Evolutionary conservation across 2,113 vertebrate genomes (phyloP), one percentile per base, ranked within the genome.

Genomic region (Cyphomyrus discorhynchus): DNA sequence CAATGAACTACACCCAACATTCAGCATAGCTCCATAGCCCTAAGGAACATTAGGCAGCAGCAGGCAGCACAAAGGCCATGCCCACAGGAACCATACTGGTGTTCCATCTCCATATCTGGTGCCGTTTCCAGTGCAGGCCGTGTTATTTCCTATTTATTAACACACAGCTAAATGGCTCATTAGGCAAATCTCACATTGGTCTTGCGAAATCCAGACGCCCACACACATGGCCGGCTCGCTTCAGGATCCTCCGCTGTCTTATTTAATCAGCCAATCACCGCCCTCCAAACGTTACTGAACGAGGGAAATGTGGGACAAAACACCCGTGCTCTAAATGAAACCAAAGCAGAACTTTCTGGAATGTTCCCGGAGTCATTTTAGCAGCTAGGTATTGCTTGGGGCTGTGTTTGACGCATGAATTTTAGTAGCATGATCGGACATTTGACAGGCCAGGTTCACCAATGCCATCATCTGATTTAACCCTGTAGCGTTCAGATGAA

Each of bases 141-240:
- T 53, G 24, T 52, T 27, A 86, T 49, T 86, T 86, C 85, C 85
- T 86, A 49, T 86, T 86, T 52, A 50, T 50, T 50, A 53, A 86
- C 50, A 87, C 50, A 19, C 50, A 27, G 31, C 45, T 53, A 52
- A 31, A 87, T 53, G 85, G 27, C 47, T 87, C 85, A 35, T 87
- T 52, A 87, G 50, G 50, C 50, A 87, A 87, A 87, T 53, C 27
- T 53, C 49, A 53, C 85, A 87, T 56, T 87, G 10, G 49, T 87
- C 27, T 87, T 52, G n/a, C 11, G 27, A 31, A 45, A 49, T 27
- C 46, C 84, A 86, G 5, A 50, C 49, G 10, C 85, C 46, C 49
- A 86, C 85, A 35, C 85, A 86, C 5, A 86, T 35, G 49, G 35
- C 27, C 24, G 3, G 35, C 4, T 52, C 2, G 21, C 45, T 45